Evolutionary conservation across 2,797 vertebrate species (phyloP).

Genomic region (Margarornis squamiger): DNA sequence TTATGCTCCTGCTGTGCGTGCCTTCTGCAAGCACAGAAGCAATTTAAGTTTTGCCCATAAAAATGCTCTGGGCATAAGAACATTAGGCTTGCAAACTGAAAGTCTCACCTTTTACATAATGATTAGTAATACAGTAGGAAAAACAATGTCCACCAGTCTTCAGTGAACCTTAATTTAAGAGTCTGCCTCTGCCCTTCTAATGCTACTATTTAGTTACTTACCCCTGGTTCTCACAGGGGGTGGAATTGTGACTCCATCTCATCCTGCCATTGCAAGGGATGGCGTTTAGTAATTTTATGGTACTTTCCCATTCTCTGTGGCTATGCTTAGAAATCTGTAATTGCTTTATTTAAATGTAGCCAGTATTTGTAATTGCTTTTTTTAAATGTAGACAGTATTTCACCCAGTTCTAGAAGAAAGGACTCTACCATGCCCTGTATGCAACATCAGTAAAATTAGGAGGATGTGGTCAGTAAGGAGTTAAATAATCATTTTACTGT

Average conservation of each 20-base stretch:
- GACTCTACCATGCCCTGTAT: background rate
- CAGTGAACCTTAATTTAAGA: background rate
- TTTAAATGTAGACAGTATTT: background rate
- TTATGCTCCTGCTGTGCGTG: background rate
- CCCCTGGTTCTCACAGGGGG: background rate
- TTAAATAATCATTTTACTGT: background rate
- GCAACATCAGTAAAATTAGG: background rate
- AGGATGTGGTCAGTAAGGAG: background rate
- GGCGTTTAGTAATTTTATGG: background rate
- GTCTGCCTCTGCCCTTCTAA: background rate
- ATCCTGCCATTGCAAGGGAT: background rate
- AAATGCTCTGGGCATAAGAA: background rate
- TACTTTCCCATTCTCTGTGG: background rate
- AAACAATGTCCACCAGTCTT: background rate
- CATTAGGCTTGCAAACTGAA: background rate
- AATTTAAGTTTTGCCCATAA: background rate
- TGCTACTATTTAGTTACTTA: background rate
- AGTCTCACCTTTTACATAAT: background rate
- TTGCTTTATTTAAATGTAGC: background rate
- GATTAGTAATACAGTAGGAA: background rate
- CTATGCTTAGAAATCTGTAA: background rate
- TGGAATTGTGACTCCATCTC: background rate
- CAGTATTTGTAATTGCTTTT: background rate
- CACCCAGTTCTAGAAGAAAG: background rate
- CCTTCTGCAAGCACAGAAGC: background rate